phyloP scores from a whole-genome alignment of 2,797 vertebrate genomes.

The Diplodus puntazzo region DNA sequence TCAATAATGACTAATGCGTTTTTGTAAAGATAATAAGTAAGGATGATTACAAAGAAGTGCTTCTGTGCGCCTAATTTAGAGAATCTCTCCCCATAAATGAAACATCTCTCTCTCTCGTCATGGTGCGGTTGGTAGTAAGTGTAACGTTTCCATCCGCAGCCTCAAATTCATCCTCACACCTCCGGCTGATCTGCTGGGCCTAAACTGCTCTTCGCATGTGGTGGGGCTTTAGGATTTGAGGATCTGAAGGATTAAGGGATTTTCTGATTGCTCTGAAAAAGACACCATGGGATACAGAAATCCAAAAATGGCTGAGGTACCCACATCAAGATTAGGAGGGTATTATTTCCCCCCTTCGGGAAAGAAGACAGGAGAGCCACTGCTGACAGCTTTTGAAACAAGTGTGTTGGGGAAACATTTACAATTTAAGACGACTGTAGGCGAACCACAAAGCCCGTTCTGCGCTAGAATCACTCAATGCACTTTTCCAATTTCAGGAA shows the following conservation, averaged over 20 bases:
- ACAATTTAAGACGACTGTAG: constrained; percentile 40
- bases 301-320: constrained; percentile 78
- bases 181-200: constrained; percentile 57
- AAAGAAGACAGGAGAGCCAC: constrained; percentile 36
- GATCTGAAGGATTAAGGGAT: constrained; percentile 82
- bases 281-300: constrained; percentile 75
- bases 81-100: neutral
- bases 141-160: constrained; percentile 13
- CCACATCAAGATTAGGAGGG: constrained; percentile 79
- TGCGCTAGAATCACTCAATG: constrained; percentile 7
- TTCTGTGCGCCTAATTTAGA: neutral
- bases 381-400: constrained; percentile 46
- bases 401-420: constrained; percentile 39
- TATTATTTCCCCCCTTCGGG: constrained; percentile 63
- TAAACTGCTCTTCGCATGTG: constrained; percentile 67
- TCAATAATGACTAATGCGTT: constrained; percentile 5
- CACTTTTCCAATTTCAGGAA: constrained; percentile 41
- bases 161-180: constrained; percentile 55
- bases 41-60: constrained; percentile 1
- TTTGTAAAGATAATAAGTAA: constrained; percentile 11
- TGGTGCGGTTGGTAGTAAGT: constrained; percentile 9
- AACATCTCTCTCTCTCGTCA: constrained; percentile 14
- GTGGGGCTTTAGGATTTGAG: constrained; percentile 72
- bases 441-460: constrained; percentile 18
- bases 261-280: constrained; percentile 79